Conservation (phyloP, 2,888 invertebrate genomes). For the Dermolepida albohirtum region DNA sequence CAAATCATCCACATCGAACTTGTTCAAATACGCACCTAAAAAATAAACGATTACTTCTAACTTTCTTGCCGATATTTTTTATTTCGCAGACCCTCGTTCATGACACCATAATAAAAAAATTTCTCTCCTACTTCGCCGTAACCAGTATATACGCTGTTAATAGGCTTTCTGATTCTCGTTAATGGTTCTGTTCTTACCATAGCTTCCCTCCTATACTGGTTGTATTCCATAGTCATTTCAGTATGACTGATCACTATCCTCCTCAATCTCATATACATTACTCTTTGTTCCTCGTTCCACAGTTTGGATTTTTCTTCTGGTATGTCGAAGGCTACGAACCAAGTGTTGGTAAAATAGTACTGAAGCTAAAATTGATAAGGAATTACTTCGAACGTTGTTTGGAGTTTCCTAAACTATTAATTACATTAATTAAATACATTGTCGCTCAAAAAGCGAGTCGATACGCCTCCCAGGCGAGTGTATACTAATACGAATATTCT, state of each 20-base stretch:
- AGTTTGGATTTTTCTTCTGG: slow-evolving; percentile 50
- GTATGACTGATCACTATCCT: slow-evolving; percentile 58
- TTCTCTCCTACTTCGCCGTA: slow-evolving; percentile 59
- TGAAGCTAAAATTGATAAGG: slow-evolving; percentile 36
- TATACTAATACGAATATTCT: no score
- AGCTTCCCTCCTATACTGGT: slow-evolving; percentile 57
- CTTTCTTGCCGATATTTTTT: background rate
- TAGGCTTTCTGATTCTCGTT: slow-evolving; percentile 52
- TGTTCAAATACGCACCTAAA: slow-evolving; percentile 56
- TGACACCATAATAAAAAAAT: slow-evolving; percentile 61
- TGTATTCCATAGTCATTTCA: slow-evolving; percentile 59
- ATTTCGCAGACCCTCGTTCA: slow-evolving; percentile 57
- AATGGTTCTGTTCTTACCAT: slow-evolving; percentile 50
- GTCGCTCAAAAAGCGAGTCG: no score
- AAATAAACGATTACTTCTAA: background rate
- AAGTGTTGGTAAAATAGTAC: slow-evolving; percentile 55
- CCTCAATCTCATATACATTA: slow-evolving; percentile 61
- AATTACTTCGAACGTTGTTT: background rate
- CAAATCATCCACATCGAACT: slow-evolving; percentile 54
- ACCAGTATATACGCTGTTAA: slow-evolving; percentile 59
- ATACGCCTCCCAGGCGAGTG: no score
- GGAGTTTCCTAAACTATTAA: no score
- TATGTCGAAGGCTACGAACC: slow-evolving; percentile 59
- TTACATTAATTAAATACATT: no score
- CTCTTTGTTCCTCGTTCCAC: slow-evolving; percentile 55